These are phyloP conservation scores for Sarcophilus harrisii DNA, from an alignment of 2,797 vertebrate species.

Conservation along the genomic window DNA sequence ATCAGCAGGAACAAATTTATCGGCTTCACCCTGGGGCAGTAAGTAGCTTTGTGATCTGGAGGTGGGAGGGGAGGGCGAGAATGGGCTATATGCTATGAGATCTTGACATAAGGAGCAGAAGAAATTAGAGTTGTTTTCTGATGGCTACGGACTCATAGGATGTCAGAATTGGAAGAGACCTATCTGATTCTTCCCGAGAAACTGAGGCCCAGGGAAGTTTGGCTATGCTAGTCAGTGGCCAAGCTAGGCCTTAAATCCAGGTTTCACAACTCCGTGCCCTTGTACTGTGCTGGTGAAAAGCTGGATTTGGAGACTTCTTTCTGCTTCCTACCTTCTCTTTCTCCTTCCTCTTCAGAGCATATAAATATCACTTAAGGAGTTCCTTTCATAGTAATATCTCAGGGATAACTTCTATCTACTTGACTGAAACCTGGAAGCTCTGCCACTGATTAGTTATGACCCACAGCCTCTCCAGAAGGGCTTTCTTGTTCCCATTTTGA, in stretches of 20 bases:
- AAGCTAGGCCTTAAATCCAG: not conserved
- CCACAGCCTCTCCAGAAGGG: not conserved
- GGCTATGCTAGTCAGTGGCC: not conserved
- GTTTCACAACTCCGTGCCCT: not conserved
- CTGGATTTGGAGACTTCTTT: not conserved
- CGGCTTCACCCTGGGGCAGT: constrained; percentile 97
- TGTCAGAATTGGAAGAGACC: not conserved
- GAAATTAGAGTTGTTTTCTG: not conserved
- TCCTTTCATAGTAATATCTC: constrained; percentile 7
- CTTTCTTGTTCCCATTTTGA: not conserved
- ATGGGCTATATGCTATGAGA: not conserved
- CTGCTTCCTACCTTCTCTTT: not conserved
- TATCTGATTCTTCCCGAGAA: not conserved
- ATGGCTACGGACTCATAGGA: not conserved
- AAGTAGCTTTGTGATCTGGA: constrained; percentile 80
- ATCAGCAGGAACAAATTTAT: constrained; percentile 98
- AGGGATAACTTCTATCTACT: not conserved
- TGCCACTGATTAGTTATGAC: not conserved
- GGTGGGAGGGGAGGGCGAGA: not conserved
- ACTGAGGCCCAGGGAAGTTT: not conserved
- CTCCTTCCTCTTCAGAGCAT: not conserved
- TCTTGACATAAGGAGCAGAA: not conserved
- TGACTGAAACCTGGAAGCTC: not conserved
- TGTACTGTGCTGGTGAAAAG: not conserved
- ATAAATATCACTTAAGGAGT: not conserved